Base-by-base conservation (phyloP, 2,888 invertebrate genomes). In the Ethmia dodecea region DNA sequence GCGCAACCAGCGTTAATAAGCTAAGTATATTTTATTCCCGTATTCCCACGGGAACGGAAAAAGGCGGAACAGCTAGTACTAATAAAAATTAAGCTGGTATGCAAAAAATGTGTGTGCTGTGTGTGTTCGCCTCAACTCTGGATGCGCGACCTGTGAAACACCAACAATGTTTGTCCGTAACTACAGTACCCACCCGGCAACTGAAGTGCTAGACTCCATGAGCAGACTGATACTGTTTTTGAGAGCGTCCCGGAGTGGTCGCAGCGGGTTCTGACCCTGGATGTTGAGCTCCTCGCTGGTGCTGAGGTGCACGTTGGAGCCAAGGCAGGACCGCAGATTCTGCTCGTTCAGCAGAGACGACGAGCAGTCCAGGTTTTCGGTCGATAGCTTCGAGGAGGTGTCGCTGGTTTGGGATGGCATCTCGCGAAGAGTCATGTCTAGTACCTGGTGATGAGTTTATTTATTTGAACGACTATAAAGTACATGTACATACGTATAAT, bases 171-270 rank as follows among this genome's bases (percentile, higher is more conserved):
- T n/a, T n/a, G n/a, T n/a, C 18, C 18, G 6, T 3, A 18, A 18
- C 18, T 18, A 18, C 6, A 20, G 10, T 5, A 54, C 59, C 48
- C 42, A 77, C 81, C 69, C 72, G 22, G 55, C 52, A 6, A 62
- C 53, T 1, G 71, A 69, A 1, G 76, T 64, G 10, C 48, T 56
- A 0, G 83, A 78, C 31, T 74, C 84, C 80, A 84, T 79, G 1
- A 86, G 57, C 15, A 86, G 45, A 40, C 72, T 79, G 43, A 86
- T 84, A 38, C 83, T 83, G 37, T 86, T 80, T 53, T 84, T 84
- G 31, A 86, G 47, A 0, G 86, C 67, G 14, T 86, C 86, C n/a
- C 86, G 56, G 5, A 86, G 50, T 0, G 84, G 78, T 3, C 72
- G 57, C 28, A 86, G 49, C 0, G 84, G 86, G 44, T 84, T 84